A percentile compares a stretch with the other conserved stretches of the same genome.
These are phyloP conservation scores for Archegozetes longisetosus DNA, from an alignment of 1,140 invertebrate species.

Conservation along the genomic window DNA sequence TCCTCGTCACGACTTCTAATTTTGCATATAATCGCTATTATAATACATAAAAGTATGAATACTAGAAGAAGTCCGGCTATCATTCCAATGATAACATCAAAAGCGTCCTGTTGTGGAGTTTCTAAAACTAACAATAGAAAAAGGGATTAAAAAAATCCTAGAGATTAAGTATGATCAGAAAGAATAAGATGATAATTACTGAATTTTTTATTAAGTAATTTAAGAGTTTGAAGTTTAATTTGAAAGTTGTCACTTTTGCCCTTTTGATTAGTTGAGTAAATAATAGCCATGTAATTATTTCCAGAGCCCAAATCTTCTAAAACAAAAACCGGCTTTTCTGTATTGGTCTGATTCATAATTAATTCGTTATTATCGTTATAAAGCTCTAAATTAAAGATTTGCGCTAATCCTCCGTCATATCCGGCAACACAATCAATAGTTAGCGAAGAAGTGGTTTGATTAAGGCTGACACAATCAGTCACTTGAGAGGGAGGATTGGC, in stretches of 20 bases:
- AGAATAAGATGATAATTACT: background rate
- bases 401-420: conserved; percentile 63
- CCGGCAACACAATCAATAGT: conserved; percentile 58
- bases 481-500: conserved; percentile 55
- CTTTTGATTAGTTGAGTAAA: conserved; percentile 32
- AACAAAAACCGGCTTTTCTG: conserved; percentile 17
- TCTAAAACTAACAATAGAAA: background rate
- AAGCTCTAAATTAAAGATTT: conserved; percentile 61
- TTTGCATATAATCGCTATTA: background rate
- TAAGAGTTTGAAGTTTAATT: background rate
- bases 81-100: background rate
- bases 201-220: background rate
- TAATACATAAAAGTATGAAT: background rate
- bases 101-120: no score
- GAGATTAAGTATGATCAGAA: background rate
- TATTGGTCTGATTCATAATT: conserved; percentile 14
- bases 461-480: conserved; percentile 64
- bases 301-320: conserved; percentile 14
- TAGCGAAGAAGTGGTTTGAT: conserved; percentile 61
- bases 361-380: conserved; percentile 36
- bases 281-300: conserved; percentile 29
- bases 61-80: background rate
- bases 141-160: background rate
- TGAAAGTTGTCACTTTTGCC: background rate
- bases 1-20: no score